A percentile compares a stretch with the other conserved stretches of the same genome.
These are phyloP conservation scores for Lepidochitona cinerea DNA, from an alignment of 2,888 invertebrate genomes.

Conservation along the genomic window DNA sequence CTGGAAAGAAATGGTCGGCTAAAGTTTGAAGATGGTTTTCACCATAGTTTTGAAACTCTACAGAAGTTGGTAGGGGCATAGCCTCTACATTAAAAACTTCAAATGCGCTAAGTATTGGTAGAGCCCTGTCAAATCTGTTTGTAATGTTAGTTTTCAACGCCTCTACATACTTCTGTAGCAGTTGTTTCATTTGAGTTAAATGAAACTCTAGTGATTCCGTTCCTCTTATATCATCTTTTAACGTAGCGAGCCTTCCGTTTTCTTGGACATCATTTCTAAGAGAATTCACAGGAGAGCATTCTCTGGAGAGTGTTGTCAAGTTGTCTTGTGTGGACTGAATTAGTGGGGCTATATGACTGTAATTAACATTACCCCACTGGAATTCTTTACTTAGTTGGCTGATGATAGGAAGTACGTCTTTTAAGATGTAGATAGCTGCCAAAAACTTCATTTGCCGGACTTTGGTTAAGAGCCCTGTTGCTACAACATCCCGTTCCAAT, in stretches of 20 bases:
- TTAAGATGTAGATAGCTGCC: slow-evolving; percentile 22
- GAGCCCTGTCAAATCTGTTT: neutral
- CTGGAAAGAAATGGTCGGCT: neutral
- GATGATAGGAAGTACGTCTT: slow-evolving; percentile 24
- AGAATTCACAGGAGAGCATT: neutral
- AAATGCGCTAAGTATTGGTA: neutral
- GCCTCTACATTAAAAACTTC: neutral
- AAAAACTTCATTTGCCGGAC: slow-evolving; percentile 25
- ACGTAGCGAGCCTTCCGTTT: neutral
- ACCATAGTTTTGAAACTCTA: neutral
- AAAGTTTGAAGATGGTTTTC: neutral
- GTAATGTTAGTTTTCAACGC: neutral
- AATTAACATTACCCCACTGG: slow-evolving; percentile 18
- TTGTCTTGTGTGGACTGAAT: neutral
- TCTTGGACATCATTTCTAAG: neutral
- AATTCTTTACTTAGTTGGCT: slow-evolving; percentile 20
- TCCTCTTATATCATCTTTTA: neutral
- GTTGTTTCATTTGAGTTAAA: neutral
- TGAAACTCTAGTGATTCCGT: neutral
- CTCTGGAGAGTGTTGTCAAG: neutral
- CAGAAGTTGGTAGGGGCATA: neutral
- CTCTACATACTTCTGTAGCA: neutral
- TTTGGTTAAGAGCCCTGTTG: slow-evolving; percentile 28
- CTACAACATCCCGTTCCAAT: slow-evolving; percentile 22
- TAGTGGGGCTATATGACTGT: slow-evolving; percentile 10